phyloP scores from a whole-genome alignment of 2,797 vertebrate species.

The Percopsis omiscomaycus region DNA sequence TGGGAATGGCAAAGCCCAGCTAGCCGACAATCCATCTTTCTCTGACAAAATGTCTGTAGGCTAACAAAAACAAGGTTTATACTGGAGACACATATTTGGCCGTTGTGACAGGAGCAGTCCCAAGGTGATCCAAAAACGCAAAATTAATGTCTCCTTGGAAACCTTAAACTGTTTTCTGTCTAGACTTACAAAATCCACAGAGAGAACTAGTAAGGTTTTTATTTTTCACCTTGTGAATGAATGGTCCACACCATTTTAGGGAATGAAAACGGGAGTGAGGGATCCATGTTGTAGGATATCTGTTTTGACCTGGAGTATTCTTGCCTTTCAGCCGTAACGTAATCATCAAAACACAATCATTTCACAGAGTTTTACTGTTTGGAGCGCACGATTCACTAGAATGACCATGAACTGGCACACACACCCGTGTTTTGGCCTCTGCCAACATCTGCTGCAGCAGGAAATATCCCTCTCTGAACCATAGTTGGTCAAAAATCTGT shows the following conservation, averaged over 20 bases:
- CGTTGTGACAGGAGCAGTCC: slow-evolving; percentile 23
- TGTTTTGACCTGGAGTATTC: slow-evolving; percentile 7
- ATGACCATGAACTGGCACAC: slow-evolving; percentile 18
- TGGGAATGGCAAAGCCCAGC: slow-evolving; percentile 30
- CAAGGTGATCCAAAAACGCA: slow-evolving; percentile 34
- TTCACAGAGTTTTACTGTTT: background rate
- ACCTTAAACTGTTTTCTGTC: slow-evolving; percentile 44
- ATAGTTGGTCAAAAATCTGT: slow-evolving; percentile 21
- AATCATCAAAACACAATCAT: slow-evolving; percentile 13
- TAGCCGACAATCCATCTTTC: slow-evolving; percentile 32
- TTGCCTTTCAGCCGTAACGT: slow-evolving; percentile 3
- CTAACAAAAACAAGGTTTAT: slow-evolving; percentile 23
- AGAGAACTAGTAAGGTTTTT: background rate
- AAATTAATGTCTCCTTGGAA: slow-evolving; percentile 43
- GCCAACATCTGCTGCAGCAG: slow-evolving; percentile 11
- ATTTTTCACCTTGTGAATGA: slow-evolving; percentile 15
- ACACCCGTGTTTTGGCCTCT: background rate
- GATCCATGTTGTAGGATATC: slow-evolving; percentile 10
- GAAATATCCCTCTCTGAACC: slow-evolving; percentile 22
- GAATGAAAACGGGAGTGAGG: slow-evolving; percentile 16
- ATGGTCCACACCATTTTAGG: slow-evolving; percentile 27
- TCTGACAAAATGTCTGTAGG: slow-evolving; percentile 22
- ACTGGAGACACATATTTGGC: slow-evolving; percentile 48
- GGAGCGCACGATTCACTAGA: background rate
- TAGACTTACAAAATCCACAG: slow-evolving; percentile 35